Conservation (phyloP, 1,140 invertebrate genomes). For the Scaptodrosophila lebanonensis region DNA sequence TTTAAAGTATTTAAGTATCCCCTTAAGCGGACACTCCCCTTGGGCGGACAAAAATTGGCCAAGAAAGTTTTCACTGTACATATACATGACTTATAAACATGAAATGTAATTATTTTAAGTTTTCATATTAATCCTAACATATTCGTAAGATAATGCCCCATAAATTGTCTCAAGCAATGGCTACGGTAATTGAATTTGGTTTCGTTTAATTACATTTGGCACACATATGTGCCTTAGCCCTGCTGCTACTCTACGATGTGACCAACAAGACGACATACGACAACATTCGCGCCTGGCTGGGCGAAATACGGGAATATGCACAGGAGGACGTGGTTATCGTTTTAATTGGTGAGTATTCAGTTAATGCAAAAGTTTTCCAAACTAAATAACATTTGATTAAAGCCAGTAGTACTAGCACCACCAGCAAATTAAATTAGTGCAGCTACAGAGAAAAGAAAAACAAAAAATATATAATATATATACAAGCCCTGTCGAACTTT, state of each 20-base stretch:
- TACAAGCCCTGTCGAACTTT: slow-evolving; percentile 13
- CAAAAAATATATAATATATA: too few species aligned
- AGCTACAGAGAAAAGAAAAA: slow-evolving; percentile 29
- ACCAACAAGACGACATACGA: slow-evolving; percentile 92
- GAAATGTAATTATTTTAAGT: too few species aligned
- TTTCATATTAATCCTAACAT: too few species aligned
- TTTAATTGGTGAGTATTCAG: slow-evolving; percentile 84
- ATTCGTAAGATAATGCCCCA: too few species aligned
- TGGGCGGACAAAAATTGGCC: too few species aligned
- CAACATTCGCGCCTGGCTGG: slow-evolving; percentile 92
- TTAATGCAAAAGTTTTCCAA: slow-evolving; percentile 27
- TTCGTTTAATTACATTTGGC: slow-evolving; percentile 40
- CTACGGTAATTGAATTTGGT: too few species aligned
- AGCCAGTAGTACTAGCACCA: not conserved
- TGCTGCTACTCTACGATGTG: slow-evolving; percentile 94
- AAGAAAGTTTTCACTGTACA: too few species aligned
- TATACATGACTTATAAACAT: too few species aligned
- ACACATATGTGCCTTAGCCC: slow-evolving; percentile 79
- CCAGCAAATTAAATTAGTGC: not conserved
- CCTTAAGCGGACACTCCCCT: too few species aligned
- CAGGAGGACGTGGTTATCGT: slow-evolving; percentile 93
- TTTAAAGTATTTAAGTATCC: too few species aligned
- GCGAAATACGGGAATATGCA: slow-evolving; percentile 90
- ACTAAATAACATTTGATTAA: slow-evolving; percentile 33
- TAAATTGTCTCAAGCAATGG: too few species aligned